Conservation (phyloP, 2,113 vertebrate species). For the Oncorhynchus nerka region DNA sequence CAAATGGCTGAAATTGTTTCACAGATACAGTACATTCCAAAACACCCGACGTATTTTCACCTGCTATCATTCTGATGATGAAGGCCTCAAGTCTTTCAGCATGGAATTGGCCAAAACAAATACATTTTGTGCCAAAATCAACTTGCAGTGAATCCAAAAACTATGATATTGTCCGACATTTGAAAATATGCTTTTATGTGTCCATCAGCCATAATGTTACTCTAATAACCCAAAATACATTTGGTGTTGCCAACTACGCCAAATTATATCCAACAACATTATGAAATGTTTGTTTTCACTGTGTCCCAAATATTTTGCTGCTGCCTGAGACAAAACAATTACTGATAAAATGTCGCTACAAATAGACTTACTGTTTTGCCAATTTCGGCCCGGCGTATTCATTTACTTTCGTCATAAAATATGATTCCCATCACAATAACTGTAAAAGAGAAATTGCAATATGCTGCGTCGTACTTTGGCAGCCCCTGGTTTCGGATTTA, state of each 20-base stretch:
- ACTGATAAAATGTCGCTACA: background rate
- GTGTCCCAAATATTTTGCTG: slow-evolving; percentile 2
- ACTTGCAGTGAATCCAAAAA: slow-evolving; percentile 6
- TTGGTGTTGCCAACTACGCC: background rate
- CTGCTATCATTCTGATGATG: background rate
- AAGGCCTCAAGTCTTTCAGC: background rate
- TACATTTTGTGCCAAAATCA: background rate
- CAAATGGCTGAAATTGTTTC: too few relatives aligned
- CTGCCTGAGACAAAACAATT: background rate
- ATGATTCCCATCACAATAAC: background rate
- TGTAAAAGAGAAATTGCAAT: background rate
- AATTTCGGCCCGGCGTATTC: background rate
- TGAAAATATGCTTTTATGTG: slow-evolving; percentile 25
- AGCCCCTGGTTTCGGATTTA: background rate
- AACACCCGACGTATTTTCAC: background rate
- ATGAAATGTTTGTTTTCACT: slow-evolving; percentile 15
- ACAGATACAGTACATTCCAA: too few relatives aligned
- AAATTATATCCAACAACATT: slow-evolving; percentile 12
- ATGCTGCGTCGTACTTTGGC: too few relatives aligned
- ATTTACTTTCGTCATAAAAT: background rate
- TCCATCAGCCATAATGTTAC: slow-evolving; percentile 19
- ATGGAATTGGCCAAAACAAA: background rate
- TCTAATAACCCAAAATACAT: slow-evolving; percentile 6
- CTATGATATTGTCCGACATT: slow-evolving; percentile 1
- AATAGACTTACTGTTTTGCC: background rate